phyloP scores from a whole-genome alignment of 2,888 invertebrate species.

The Tachina grossa region DNA sequence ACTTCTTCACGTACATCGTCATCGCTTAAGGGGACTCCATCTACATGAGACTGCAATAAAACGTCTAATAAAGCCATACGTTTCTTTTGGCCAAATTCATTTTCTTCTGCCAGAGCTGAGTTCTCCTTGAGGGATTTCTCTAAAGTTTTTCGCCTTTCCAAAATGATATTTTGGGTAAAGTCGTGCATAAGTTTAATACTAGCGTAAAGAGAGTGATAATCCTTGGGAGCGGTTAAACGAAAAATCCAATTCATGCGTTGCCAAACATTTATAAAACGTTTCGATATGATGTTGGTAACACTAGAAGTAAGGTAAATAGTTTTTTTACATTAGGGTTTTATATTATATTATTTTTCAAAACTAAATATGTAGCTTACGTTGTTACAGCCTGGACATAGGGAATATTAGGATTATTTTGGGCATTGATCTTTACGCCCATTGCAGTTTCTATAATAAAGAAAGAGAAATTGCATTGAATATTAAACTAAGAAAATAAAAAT shows the following conservation, averaged over 20 bases:
- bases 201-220: slow-evolving; percentile 73
- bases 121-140: slow-evolving; percentile 59
- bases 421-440: slow-evolving; percentile 80
- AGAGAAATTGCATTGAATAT: not conserved
- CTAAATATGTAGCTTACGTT: slow-evolving; percentile 83
- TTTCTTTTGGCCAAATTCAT: slow-evolving; percentile 84
- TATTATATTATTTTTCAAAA: not conserved
- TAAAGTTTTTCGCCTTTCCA: slow-evolving; percentile 74
- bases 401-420: slow-evolving; percentile 86
- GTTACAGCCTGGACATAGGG: slow-evolving; percentile 88
- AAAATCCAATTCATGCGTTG: slow-evolving; percentile 77
- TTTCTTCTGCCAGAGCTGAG: slow-evolving; percentile 41
- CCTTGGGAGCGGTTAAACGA: slow-evolving; percentile 72
- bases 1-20: slow-evolving; percentile 87
- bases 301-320: slow-evolving; percentile 60
- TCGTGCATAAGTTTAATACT: slow-evolving; percentile 77
- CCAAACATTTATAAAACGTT: slow-evolving; percentile 78
- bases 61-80: slow-evolving; percentile 87
- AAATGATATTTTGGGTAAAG: slow-evolving; percentile 78
- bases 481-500: too few species aligned
- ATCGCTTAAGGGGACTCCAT: slow-evolving; percentile 85
- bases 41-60: slow-evolving; percentile 85
- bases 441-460: slow-evolving; percentile 76
- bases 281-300: slow-evolving; percentile 75
- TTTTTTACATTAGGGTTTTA: not conserved